Evolutionary conservation across 2,797 vertebrate species (phyloP).

Genomic region (Aviceda leuphotes): DNA sequence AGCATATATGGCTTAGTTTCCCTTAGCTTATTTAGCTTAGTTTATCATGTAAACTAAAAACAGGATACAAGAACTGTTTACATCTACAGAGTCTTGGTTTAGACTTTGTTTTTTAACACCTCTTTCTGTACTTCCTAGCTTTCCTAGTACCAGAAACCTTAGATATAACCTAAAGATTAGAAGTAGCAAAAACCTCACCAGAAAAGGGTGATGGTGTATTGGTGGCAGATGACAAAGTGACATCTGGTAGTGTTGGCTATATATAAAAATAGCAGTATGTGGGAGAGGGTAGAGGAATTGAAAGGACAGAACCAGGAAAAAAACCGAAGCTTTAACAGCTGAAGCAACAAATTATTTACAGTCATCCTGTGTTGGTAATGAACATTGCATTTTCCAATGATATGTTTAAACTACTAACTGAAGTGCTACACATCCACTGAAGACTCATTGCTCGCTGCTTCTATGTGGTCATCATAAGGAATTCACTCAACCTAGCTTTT

Average conservation of each 20-base stretch:
- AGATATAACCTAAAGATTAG: background rate
- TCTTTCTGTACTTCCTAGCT: background rate
- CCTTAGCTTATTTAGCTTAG: background rate
- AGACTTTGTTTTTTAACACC: background rate
- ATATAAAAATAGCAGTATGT: background rate
- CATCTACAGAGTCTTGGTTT: background rate
- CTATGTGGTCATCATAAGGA: background rate
- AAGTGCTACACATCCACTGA: background rate
- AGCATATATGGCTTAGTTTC: background rate
- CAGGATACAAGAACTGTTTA: background rate
- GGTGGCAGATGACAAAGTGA: constrained; percentile 16
- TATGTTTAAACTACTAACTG: background rate
- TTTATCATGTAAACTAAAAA: background rate
- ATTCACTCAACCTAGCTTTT: background rate
- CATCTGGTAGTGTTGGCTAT: background rate
- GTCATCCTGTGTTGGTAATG: background rate
- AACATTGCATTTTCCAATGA: background rate
- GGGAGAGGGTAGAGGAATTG: background rate
- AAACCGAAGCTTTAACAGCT: background rate
- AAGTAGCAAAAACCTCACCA: background rate
- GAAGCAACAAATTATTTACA: constrained; percentile 39
- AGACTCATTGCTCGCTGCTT: background rate
- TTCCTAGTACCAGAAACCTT: background rate
- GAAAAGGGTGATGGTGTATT: background rate
- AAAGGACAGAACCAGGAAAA: background rate